phyloP scores from a whole-genome alignment of 2,797 vertebrate genomes.

The Diplodus puntazzo region DNA sequence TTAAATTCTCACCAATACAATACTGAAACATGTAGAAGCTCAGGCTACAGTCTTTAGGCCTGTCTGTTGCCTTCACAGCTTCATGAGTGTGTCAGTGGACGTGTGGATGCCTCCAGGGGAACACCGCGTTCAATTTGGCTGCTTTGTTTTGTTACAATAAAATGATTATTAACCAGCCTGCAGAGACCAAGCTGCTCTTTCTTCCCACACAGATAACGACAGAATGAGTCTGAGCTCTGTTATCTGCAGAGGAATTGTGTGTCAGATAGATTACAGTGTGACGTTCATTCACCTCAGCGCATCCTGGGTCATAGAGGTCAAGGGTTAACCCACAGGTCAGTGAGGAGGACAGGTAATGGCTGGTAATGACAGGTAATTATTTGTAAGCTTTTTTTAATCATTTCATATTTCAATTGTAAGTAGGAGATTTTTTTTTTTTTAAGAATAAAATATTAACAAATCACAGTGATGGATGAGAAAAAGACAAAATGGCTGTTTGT shows the following conservation, averaged over 20 bases:
- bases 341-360: conserved; percentile 13
- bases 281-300: not conserved
- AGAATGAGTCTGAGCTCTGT: conserved; percentile 14
- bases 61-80: too few relatives aligned
- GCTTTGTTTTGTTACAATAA: conserved; percentile 34
- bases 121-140: conserved; percentile 21
- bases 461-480: not conserved
- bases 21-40: too few relatives aligned
- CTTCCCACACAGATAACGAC: conserved; percentile 52
- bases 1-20: too few relatives aligned
- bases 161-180: conserved; percentile 35
- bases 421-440: too few relatives aligned
- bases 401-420: too few relatives aligned
- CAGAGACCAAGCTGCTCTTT: conserved; percentile 39
- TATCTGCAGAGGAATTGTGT: conserved; percentile 27
- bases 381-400: too few relatives aligned
- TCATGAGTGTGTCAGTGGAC: not conserved
- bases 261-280: conserved; percentile 19
- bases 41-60: too few relatives aligned
- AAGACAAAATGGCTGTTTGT: not conserved
- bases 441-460: not conserved
- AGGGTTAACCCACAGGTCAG: conserved; percentile 15
- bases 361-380: too few relatives aligned
- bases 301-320: not conserved
- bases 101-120: conserved; percentile 1